Evolutionary conservation across 2,888 invertebrate genomes (phyloP).

Genomic region (Lochmaea capreae): DNA sequence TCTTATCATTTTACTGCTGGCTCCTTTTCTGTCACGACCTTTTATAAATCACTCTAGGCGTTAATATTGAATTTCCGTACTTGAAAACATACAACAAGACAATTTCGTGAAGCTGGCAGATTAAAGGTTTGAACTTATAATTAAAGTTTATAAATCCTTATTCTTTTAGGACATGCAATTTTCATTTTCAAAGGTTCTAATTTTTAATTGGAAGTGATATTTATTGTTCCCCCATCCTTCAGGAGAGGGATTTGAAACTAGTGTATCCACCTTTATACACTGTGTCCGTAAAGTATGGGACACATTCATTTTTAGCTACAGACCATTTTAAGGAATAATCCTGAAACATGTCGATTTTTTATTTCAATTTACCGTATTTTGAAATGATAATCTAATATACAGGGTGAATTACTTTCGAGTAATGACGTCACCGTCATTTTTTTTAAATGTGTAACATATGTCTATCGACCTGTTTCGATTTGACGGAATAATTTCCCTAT

Average conservation of each 20-base stretch:
- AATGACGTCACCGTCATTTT: too few relatives aligned
- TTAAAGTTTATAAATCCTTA: background rate
- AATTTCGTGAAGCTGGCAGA: slow-evolving; percentile 16
- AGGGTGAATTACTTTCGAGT: too few relatives aligned
- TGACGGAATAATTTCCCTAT: too few relatives aligned
- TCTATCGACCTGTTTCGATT: too few relatives aligned
- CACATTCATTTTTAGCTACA: too few relatives aligned
- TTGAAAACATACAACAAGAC: slow-evolving; percentile 17
- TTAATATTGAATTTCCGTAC: slow-evolving; percentile 51
- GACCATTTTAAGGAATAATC: too few relatives aligned
- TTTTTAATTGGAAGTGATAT: background rate
- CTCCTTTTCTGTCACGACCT: slow-evolving; percentile 57
- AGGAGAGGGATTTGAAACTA: background rate
- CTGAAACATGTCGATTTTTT: too few relatives aligned
- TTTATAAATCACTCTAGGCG: slow-evolving; percentile 57
- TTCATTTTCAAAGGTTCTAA: background rate
- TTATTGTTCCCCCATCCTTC: background rate
- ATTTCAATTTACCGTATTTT: too few relatives aligned
- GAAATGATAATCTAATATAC: too few relatives aligned
- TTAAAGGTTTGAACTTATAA: slow-evolving; percentile 8
- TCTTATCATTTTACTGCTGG: slow-evolving; percentile 57
- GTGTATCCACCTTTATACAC: too few relatives aligned
- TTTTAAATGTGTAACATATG: too few relatives aligned
- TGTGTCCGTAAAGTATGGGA: too few relatives aligned
- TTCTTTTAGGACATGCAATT: background rate